A percentile compares a stretch with the other conserved stretches of the same genome.
phyloP scores from a whole-genome alignment of 2,797 vertebrate genomes.

The Mus spretus region DNA sequence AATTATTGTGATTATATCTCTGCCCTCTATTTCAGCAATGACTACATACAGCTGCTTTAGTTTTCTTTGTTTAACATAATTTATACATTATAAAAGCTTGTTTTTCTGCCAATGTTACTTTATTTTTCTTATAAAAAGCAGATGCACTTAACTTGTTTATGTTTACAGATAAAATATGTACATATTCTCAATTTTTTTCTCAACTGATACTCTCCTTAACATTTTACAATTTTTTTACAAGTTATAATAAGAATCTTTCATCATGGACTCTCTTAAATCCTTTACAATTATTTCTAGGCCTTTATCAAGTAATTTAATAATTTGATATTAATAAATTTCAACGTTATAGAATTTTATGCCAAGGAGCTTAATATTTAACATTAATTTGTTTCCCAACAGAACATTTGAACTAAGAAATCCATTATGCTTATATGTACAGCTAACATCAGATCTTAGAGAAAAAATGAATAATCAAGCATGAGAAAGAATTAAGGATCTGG shows the following conservation, averaged over 20 bases:
- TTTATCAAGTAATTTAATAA: background rate
- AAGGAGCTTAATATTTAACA: background rate
- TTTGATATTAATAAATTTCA: background rate
- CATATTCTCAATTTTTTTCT: background rate
- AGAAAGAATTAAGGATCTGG: background rate
- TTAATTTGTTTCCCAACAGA: constrained; percentile 18
- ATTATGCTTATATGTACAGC: background rate
- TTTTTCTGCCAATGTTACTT: background rate
- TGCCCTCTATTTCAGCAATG: background rate
- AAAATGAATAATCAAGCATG: background rate
- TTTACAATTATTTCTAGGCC: constrained; percentile 1
- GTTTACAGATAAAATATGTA: background rate
- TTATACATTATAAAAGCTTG: background rate
- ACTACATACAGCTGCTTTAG: background rate
- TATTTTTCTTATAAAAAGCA: background rate
- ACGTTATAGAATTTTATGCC: background rate
- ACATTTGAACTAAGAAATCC: background rate
- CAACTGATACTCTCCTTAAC: background rate
- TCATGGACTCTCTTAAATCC: background rate
- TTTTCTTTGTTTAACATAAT: background rate
- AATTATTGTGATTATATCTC: constrained; percentile 51
- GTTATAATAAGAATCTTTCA: background rate
- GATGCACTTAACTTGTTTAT: background rate
- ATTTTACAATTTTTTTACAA: background rate
- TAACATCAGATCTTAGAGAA: background rate